Conservation (phyloP, 2,888 invertebrate species). For the Rhopalosiphum nymphaeae region DNA sequence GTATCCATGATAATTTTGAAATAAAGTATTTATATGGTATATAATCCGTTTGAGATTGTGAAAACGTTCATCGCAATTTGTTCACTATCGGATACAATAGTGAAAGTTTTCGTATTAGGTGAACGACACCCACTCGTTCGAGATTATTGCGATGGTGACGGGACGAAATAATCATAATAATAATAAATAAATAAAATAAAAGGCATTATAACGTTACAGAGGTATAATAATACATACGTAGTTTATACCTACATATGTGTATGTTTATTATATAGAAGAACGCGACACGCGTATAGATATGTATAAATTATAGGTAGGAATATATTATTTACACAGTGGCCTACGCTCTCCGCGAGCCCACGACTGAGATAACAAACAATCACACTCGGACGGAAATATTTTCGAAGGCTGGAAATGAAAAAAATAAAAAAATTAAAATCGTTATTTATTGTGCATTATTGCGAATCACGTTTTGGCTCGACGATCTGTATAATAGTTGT, state of each 20-base stretch:
- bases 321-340: conserved; percentile 7
- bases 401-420: conserved; percentile 39
- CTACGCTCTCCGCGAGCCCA: conserved; percentile 29
- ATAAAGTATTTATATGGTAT: background rate
- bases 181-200: background rate
- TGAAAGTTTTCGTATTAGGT: conserved; percentile 41
- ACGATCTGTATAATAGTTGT: background rate
- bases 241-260: background rate
- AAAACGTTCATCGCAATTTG: conserved; percentile 48
- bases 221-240: background rate
- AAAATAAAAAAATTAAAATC: conserved; percentile 11
- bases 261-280: background rate
- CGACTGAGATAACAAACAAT: conserved; percentile 47
- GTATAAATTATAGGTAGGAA: background rate
- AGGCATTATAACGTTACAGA: background rate
- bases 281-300: background rate
- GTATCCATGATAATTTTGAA: conserved; percentile 1
- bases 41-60: conserved; percentile 40
- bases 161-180: conserved; percentile 28
- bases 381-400: conserved; percentile 6
- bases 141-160: background rate
- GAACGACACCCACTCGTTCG: conserved; percentile 40
- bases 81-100: conserved; percentile 50
- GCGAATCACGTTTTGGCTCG: conserved; percentile 38
- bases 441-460: conserved; percentile 31